Conservation (phyloP, 1,140 invertebrate genomes). For the Lamellibrachia luymesi region DNA sequence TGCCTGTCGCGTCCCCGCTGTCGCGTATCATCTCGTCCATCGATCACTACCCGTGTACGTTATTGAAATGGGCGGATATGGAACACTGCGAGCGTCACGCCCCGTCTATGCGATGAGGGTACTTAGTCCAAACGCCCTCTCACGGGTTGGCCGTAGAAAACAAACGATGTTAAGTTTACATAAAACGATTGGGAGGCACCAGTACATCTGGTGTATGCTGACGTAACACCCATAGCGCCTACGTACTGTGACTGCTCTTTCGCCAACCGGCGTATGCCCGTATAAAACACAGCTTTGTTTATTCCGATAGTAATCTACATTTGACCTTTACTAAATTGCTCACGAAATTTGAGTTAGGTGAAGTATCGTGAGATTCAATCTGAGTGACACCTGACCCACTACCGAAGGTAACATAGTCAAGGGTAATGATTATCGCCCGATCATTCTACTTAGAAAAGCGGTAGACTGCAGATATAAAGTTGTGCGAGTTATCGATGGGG, state of each 20-base stretch:
- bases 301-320: too few relatives aligned
- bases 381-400: not conserved
- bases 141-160: not conserved
- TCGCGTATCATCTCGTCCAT: not conserved
- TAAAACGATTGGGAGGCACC: not conserved
- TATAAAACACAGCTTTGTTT: too few relatives aligned
- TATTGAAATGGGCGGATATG: slow-evolving; percentile 4
- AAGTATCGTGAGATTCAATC: not conserved
- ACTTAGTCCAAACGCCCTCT: not conserved
- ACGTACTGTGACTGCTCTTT: not conserved
- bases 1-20: not conserved
- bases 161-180: not conserved
- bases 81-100: not conserved
- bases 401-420: not conserved
- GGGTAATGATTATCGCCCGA: not conserved
- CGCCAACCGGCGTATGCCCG: too few relatives aligned
- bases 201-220: not conserved
- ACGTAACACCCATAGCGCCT: not conserved
- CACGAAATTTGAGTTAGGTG: not conserved
- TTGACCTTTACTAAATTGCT: not conserved
- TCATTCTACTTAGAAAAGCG: not conserved
- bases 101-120: not conserved
- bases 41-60: not conserved
- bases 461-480: not conserved
- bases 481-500: not conserved